Evolutionary conservation across 2,888 invertebrate species (phyloP).

Genomic region (Lasius fuliginosus): DNA sequence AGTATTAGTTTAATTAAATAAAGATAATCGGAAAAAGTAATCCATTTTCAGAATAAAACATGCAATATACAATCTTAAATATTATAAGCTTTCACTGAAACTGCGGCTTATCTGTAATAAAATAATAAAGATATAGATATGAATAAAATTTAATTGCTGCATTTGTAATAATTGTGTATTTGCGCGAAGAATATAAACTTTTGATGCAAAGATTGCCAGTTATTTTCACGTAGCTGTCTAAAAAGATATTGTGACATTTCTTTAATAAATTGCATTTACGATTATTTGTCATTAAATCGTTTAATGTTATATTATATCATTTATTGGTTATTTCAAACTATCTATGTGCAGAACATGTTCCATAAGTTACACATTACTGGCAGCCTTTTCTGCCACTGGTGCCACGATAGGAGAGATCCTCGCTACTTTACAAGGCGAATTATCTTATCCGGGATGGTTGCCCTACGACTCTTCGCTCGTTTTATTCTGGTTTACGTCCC

Average conservation of each 20-base stretch:
- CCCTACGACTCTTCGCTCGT: conserved; percentile 1
- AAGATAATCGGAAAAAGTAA: too few species aligned
- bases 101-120: too few species aligned
- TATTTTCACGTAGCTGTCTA: too few species aligned
- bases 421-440: neutral
- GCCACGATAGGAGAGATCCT: neutral
- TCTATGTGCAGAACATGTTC: neutral
- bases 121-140: too few species aligned
- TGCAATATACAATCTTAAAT: too few species aligned
- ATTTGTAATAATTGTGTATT: too few species aligned
- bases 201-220: neutral
- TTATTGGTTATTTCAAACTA: neutral
- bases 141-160: too few species aligned
- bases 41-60: too few species aligned
- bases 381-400: neutral
- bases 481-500: neutral
- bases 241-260: too few species aligned
- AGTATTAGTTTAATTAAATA: too few species aligned
- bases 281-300: neutral
- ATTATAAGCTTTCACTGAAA: too few species aligned
- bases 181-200: neutral
- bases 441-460: conserved; percentile 1
- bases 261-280: too few species aligned
- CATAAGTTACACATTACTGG: neutral
- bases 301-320: neutral